Conservation (phyloP, 2,888 invertebrate species). For the Agrilus cyanescens region DNA sequence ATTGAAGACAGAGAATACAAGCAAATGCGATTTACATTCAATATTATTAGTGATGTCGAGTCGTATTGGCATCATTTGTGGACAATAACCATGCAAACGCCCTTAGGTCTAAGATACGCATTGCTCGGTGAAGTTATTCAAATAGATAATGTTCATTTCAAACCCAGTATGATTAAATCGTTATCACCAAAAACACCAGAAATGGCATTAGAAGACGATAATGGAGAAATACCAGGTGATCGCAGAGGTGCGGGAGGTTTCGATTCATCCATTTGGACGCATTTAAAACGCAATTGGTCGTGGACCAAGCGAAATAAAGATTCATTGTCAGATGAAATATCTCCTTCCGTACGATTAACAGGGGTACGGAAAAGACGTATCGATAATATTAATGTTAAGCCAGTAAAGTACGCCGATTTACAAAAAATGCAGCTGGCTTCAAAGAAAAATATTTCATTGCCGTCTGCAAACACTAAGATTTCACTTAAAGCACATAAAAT, state of each 20-base stretch:
- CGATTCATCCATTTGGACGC: conserved; percentile 56
- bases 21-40: conserved; percentile 42
- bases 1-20: conserved; percentile 48
- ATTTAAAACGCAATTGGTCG: conserved; percentile 53
- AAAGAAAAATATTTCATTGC: not conserved
- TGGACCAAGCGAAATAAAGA: conserved; percentile 27
- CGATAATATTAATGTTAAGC: not conserved
- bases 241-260: conserved; percentile 58
- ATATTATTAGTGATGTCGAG: conserved; percentile 41
- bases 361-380: not conserved
- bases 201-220: conserved; percentile 39
- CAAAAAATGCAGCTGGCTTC: not conserved
- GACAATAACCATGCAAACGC: conserved; percentile 54
- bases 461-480: conserved; percentile 1
- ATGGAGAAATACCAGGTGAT: conserved; percentile 59
- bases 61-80: conserved; percentile 60
- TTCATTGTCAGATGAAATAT: too few relatives aligned
- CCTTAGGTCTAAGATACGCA: conserved; percentile 37
- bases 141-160: conserved; percentile 37
- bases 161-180: conserved; percentile 37
- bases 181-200: conserved; percentile 34
- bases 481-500: conserved; percentile 6
- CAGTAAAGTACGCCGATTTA: not conserved
- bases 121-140: conserved; percentile 32
- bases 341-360: too few relatives aligned